Percentiles rank a stretch among this genome's conserved stretches.
Conservation (phyloP, 2,113 vertebrate species). For the Lanius ludovicianus region DNA sequence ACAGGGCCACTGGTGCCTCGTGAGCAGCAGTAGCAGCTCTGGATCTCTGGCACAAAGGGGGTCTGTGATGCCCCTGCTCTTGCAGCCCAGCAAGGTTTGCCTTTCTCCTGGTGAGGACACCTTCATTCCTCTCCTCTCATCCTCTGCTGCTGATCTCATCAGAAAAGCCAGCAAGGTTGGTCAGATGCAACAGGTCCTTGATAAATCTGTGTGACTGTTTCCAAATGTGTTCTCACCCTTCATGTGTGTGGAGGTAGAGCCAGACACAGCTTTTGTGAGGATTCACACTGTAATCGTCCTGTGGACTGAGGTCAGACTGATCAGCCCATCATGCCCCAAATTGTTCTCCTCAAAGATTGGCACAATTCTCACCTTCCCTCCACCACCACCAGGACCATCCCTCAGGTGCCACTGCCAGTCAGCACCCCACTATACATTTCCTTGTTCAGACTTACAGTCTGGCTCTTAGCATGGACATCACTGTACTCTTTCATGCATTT, state of each 20-base stretch:
- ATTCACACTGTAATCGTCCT: neutral
- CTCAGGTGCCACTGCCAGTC: neutral
- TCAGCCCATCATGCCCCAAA: neutral
- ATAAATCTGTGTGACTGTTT: neutral
- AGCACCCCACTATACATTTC: fast-evolving
- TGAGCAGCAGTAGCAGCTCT: neutral
- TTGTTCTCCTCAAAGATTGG: neutral
- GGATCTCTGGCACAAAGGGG: fast-evolving
- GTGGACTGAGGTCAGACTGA: neutral
- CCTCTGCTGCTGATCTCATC: neutral
- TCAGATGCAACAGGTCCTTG: neutral
- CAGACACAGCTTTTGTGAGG: neutral
- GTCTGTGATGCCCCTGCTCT: neutral
- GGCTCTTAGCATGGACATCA: neutral
- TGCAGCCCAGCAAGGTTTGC: neutral
- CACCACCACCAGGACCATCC: neutral
- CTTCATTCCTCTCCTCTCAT: neutral
- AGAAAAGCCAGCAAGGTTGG: neutral
- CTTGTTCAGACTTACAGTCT: neutral
- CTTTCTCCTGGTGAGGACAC: neutral
- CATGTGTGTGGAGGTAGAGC: neutral
- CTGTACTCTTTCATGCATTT: neutral
- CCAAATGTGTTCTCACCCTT: neutral
- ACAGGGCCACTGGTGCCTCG: neutral
- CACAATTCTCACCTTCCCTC: neutral